Conservation (phyloP, 2,888 invertebrate genomes). For the Odontothrips loti region DNA sequence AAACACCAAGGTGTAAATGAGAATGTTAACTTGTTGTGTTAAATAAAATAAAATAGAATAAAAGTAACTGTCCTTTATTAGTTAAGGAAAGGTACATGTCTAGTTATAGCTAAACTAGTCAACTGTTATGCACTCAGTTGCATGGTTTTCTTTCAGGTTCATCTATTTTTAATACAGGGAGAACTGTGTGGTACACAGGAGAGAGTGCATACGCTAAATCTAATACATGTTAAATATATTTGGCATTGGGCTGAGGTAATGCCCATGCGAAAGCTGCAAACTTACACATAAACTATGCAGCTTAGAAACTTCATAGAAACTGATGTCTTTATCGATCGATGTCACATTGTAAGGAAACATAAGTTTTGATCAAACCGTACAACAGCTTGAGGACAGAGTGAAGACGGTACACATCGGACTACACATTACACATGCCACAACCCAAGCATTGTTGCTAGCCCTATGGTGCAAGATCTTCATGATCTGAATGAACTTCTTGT, state of each 20-base stretch:
- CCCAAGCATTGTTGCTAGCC: background rate
- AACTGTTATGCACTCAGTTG: too few relatives aligned
- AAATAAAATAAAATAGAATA: too few relatives aligned
- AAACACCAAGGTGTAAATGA: too few relatives aligned
- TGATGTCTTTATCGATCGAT: background rate
- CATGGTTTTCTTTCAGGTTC: too few relatives aligned
- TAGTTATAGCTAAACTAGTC: too few relatives aligned
- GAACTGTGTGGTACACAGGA: too few relatives aligned
- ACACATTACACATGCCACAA: background rate
- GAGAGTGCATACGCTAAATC: too few relatives aligned
- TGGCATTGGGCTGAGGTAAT: background rate
- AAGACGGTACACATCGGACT: background rate
- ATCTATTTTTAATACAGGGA: too few relatives aligned
- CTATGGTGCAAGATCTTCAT: background rate
- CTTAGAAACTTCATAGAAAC: background rate
- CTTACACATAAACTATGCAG: background rate
- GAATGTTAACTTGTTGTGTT: too few relatives aligned
- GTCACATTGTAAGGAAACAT: background rate
- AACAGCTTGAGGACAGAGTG: background rate
- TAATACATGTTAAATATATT: background rate
- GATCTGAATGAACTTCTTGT: background rate
- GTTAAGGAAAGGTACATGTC: too few relatives aligned
- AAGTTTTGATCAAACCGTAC: background rate
- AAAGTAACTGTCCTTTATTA: too few relatives aligned
- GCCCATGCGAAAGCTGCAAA: background rate